phyloP scores from a whole-genome alignment of 2,113 vertebrate species.

The Archilochus colubris region DNA sequence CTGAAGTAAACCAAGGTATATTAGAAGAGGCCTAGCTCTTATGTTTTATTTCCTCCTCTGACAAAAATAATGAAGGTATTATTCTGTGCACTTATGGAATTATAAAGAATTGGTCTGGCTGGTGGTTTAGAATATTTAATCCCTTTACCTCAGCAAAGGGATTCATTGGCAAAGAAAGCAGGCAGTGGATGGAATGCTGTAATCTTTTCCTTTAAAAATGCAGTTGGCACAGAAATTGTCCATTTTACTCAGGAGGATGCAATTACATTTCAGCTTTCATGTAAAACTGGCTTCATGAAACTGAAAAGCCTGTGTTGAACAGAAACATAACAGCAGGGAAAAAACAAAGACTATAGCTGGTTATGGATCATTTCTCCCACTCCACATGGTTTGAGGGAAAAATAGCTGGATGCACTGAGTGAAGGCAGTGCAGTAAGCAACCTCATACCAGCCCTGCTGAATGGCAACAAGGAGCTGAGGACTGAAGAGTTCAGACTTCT shows the following conservation, averaged over 20 bases:
- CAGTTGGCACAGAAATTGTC: slow-evolving; percentile 50
- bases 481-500: background rate
- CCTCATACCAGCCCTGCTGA: background rate
- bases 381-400: slow-evolving; percentile 38
- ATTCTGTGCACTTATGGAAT: background rate
- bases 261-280: slow-evolving; percentile 56
- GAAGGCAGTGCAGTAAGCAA: background rate
- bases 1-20: background rate
- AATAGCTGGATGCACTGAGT: slow-evolving; percentile 2
- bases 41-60: background rate
- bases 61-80: slow-evolving; percentile 9
- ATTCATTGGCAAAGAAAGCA: background rate
- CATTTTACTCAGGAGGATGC: slow-evolving; percentile 53
- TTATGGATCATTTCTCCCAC: slow-evolving; percentile 46
- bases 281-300: slow-evolving; percentile 46
- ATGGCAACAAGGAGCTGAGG: background rate
- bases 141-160: slow-evolving; percentile 7
- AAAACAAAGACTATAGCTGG: background rate
- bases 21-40: background rate
- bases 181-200: background rate
- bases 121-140: slow-evolving; percentile 38
- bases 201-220: slow-evolving; percentile 45
- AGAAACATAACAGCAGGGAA: slow-evolving; percentile 38
- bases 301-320: slow-evolving; percentile 4
- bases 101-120: slow-evolving; percentile 9